These are phyloP conservation scores for Pterophyllum scalare DNA, from an alignment of 2,113 vertebrate genomes.

Conservation along the genomic window DNA sequence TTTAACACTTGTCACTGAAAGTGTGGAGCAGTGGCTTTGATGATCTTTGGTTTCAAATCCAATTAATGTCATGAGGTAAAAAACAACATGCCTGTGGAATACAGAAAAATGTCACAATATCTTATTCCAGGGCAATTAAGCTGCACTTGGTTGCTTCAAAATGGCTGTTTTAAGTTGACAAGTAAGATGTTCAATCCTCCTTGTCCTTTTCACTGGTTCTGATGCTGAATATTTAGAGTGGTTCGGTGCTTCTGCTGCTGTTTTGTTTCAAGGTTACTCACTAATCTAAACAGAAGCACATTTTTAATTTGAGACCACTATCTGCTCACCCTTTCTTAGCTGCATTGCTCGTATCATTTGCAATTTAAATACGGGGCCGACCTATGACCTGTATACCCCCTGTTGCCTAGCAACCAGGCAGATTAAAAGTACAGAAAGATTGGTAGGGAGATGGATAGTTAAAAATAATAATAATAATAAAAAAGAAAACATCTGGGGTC, in stretches of 20 bases:
- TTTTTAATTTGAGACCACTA: constrained; percentile 2
- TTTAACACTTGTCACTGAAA: not conserved
- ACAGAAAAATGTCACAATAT: not conserved
- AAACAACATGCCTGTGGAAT: not conserved
- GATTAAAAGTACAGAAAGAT: constrained; percentile 12
- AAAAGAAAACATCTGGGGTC: not conserved
- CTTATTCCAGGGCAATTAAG: not conserved
- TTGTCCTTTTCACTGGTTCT: not conserved
- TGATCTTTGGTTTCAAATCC: not conserved
- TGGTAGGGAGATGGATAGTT: not conserved
- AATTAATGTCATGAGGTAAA: not conserved
- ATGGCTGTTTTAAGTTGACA: not conserved
- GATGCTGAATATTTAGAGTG: not conserved
- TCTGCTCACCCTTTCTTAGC: constrained; percentile 27
- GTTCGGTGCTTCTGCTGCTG: not conserved
- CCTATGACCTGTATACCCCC: constrained; percentile 25
- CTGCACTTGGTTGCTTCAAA: not conserved
- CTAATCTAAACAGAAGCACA: constrained; percentile 3
- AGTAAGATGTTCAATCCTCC: too few species aligned
- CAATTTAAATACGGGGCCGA: constrained; percentile 19
- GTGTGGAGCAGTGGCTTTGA: not conserved
- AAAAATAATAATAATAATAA: not conserved
- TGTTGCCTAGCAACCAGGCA: constrained; percentile 45
- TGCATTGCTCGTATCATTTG: not conserved
- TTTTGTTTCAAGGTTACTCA: not conserved